Base-by-base conservation (phyloP, 2,888 invertebrate genomes). In the Drosophila kambysellisi region DNA sequence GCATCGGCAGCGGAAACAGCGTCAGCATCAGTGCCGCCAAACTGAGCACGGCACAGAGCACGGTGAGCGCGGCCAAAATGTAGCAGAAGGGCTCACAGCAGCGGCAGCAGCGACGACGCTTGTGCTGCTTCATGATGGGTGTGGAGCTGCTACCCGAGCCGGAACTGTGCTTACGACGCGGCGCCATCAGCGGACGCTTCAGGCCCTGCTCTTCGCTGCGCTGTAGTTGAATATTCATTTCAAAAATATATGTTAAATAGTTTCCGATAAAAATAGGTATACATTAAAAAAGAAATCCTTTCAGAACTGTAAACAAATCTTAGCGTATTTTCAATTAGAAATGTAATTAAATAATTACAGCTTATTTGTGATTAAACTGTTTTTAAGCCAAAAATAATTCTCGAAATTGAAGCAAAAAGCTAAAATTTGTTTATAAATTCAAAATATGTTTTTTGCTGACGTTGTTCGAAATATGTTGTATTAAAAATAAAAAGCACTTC, bases 141-240 rank as follows among this genome's bases (percentile, higher is more conserved):
- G 94, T 93, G 33, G 94, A 93, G 43, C 94, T 93, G 73, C 41
- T 46, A 0, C 59, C 53, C 3, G 79, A 89, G 3, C 85, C 77
- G 33, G 81, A 73, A 48, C 75, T 83, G 51, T 93, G 92, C 90
- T 95, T 96, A 81, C 95, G 94, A 63, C 96, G 94, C 1, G 96
- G 96, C 17, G 96, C 95, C 96, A 96, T 96, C 30, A 96, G 92
- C 0, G 96, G 96, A 67, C 95, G 94, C 91, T 96, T 96, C 4
- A 96, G 94, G 5, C 95, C 95, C 79, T 95, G 94, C 78, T 96
- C 96, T 85, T 96, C 95, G 65, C 94, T 94, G 66, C 95, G 92
- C 94, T 95, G 67, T 39, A 73, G 46, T 46, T 25, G 25, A 46
- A 46, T 15, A 29, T 8, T 4, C 4, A 8, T 29, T 15, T 15